Conservation (phyloP, 92 coral and sea anemone genomes). For the Desmophyllum pertusum region DNA sequence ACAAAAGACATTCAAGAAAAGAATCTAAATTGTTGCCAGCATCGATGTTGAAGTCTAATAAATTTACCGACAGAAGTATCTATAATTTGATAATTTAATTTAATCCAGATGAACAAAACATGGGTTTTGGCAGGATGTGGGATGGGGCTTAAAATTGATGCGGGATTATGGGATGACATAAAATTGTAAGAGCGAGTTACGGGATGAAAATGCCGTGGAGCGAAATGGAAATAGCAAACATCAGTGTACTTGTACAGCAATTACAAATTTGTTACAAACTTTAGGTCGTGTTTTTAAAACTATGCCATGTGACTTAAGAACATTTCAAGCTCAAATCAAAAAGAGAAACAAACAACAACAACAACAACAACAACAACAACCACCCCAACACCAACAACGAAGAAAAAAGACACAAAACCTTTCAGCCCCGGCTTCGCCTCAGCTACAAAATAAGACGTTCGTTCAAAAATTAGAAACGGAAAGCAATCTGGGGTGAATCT, state of each 20-base stretch:
- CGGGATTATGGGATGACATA: neutral
- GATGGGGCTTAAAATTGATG: neutral
- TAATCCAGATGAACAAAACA: neutral
- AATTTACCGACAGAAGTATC: neutral
- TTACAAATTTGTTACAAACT: neutral
- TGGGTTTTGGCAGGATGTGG: neutral
- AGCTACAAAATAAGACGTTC: too few relatives aligned
- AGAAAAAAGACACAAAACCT: too few relatives aligned
- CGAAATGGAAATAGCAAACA: too few relatives aligned
- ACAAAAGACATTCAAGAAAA: neutral
- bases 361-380: too few relatives aligned
- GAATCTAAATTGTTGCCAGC: conserved; percentile 7
- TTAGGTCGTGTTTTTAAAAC: neutral
- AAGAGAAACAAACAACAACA: too few relatives aligned
- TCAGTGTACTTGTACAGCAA: too few relatives aligned
- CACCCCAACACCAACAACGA: too few relatives aligned
- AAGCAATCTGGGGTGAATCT: too few relatives aligned
- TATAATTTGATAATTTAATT: neutral
- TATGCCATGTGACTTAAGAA: too few relatives aligned
- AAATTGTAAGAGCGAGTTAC: neutral
- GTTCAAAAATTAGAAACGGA: neutral
- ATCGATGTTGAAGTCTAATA: neutral
- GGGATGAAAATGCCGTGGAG: neutral
- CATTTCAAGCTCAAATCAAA: too few relatives aligned
- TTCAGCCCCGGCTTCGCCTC: too few relatives aligned